Base-by-base conservation (phyloP, 2,888 invertebrate genomes). In the Agrochola litura region DNA sequence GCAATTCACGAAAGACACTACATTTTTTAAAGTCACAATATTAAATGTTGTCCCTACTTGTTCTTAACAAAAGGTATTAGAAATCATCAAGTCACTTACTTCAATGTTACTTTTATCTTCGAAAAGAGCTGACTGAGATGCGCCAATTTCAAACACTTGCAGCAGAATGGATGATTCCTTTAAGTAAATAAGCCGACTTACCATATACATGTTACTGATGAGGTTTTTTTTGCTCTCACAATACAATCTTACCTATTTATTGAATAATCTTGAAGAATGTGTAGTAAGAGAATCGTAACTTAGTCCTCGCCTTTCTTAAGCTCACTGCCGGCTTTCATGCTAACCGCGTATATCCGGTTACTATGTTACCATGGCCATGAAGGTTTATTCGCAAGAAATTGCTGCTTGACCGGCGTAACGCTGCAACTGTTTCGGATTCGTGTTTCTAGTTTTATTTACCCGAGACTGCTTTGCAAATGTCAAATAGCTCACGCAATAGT, bases 301-400 rank as follows among this genome's bases (percentile, higher is more conserved):
- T 77, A 61, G 16, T 54, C 37, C 46, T 37, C 60, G 30, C 76
- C 60, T 76, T 68, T 76, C 43, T 16, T 72, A 52, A 72, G 49
- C 52, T 41, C n/a, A 25, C 30, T 58, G 30, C 22, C 30, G 41
- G 49, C 30, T 79, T 54, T 73, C 52, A 60, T 54, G 52, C 52
- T 30, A 46, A 54, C 73, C 22, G 43, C 43, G 0, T 25, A 78
- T 60, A 66, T 79, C 79, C 79, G 79, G 73, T 49, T 73, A 49
- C 60, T 52, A 66, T 66, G 73, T 49, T 73, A 56, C 60, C 58
- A 73, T 66, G 78, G 66, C 73, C 78, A 46, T 73, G 78, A 73
- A 66, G 58, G 43, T 46, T 30, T 43, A 52, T 64, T 77, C 72
- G 43, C 78, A 73, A 78, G 63, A 63, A 76, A 49, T 65, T 49